Evolutionary conservation across 1,140 invertebrate species (phyloP).

Genomic region (Mylabris phalerata): DNA sequence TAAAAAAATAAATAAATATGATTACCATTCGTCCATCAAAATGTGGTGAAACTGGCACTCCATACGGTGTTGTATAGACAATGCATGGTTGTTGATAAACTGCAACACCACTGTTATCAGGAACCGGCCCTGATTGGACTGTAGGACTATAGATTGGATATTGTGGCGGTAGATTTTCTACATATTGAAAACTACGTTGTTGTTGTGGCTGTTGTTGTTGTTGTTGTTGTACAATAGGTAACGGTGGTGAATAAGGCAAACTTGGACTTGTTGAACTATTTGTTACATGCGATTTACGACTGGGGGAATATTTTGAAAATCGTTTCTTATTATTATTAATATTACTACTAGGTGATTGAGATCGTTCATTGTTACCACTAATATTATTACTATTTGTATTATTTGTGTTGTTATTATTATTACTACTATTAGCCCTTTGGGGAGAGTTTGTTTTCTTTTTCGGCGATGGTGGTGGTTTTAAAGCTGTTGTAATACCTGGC

Average conservation of each 20-base stretch:
- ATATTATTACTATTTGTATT: too few relatives aligned
- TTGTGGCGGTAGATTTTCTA: not conserved
- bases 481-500: conserved; percentile 37
- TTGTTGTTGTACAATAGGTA: conserved; percentile 10
- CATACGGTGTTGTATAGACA: conserved; percentile 34
- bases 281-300: conserved; percentile 29
- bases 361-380: too few relatives aligned
- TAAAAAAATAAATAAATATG: not conserved
- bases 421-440: too few relatives aligned
- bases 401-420: too few relatives aligned
- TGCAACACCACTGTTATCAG: conserved; percentile 14
- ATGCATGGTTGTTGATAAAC: conserved; percentile 36
- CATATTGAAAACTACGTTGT: not conserved
- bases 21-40: conserved; percentile 37
- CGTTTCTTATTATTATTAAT: conserved; percentile 7
- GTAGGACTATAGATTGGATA: conserved; percentile 19
- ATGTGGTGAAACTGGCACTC: conserved; percentile 30
- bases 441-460: conserved; percentile 6
- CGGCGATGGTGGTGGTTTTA: conserved; percentile 16
- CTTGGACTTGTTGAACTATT: conserved; percentile 40
- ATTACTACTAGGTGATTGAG: too few relatives aligned
- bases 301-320: conserved; percentile 29
- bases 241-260: conserved; percentile 34
- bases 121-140: not conserved
- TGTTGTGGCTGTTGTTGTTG: not conserved